phyloP scores from a whole-genome alignment of 2,888 invertebrate species.

The Amorpha juglandis region DNA sequence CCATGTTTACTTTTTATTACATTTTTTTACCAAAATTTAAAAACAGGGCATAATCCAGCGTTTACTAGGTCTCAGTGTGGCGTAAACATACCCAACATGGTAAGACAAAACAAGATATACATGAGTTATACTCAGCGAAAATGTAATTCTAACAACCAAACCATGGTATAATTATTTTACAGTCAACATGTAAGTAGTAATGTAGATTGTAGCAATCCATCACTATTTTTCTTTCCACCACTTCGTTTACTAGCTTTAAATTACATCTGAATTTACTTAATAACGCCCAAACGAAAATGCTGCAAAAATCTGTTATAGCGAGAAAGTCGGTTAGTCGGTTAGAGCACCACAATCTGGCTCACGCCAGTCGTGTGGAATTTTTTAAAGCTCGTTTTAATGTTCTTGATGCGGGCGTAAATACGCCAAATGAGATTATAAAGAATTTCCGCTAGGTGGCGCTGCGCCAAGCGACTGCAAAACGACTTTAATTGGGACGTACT shows the following conservation, averaged over 20 bases:
- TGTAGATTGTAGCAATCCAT: not conserved
- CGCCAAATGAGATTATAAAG: conserved; percentile 31
- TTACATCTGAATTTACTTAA: conserved; percentile 18
- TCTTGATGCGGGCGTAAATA: conserved; percentile 28
- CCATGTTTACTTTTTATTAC: too few relatives aligned
- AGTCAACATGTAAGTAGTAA: not conserved
- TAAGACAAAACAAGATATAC: too few relatives aligned
- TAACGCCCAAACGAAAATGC: not conserved
- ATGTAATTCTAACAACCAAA: too few relatives aligned
- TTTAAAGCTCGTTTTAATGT: conserved; percentile 28
- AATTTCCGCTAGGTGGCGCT: conserved; percentile 28
- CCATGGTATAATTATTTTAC: not conserved
- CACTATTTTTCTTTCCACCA: not conserved
- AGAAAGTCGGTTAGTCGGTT: conserved; percentile 13
- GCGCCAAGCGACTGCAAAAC: conserved; percentile 18
- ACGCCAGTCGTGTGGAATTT: conserved; percentile 16
- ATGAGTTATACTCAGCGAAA: too few relatives aligned
- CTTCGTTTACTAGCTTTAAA: not conserved
- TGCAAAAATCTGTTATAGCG: not conserved
- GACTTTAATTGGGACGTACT: not conserved
- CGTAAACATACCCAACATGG: too few relatives aligned
- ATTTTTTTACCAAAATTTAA: too few relatives aligned
- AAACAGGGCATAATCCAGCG: too few relatives aligned
- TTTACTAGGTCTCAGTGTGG: too few relatives aligned
- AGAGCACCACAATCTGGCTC: conserved; percentile 14